Evolutionary conservation across 2,888 invertebrate genomes (phyloP), one percentile per base, ranked within the genome.

Genomic region (Pogonocherus hispidulus): DNA sequence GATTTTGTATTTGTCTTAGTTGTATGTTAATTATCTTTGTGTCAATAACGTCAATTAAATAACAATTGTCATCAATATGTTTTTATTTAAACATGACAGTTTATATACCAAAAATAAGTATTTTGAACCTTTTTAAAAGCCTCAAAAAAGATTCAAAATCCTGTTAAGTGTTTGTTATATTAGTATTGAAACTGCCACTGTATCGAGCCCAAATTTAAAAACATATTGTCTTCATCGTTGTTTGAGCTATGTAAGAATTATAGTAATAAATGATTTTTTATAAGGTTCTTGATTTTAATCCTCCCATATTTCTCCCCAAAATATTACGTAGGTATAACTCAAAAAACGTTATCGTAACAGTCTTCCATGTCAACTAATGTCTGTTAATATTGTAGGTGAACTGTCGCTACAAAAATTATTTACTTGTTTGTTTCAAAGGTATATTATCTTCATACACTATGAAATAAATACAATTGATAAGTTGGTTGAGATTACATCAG

Each of bases 1-100:
- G 20, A 62, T 62, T 69, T 65, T 65, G 23, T 69, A 66, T 37
- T 9, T 59, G 22, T 16, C 19, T 9, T 22, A 18, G 2, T 22
- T 22, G 3, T 37, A 52, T 47, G 59, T 20, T 32, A 41, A 11
- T 67, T 59, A 52, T 47, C 1, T 67, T 44, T 56, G 37, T 66
- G 51, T 44, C 32, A 63, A 63, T 47, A 59, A 32, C 66, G 71
- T 71, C 71, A 68, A 71, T 71, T 71, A 71, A 41, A 32, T 20
- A 23, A 16, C 19, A 35, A 49, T 64, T 46, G 49, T 62, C 37
- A 63, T 62, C 27, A 35, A 69, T 63, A 71, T 56, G 69, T 69
- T 71, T 71, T 71, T 71, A 66, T 56, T 66, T 64, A 68, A 52
- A 66, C 32, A 71, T 71, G 23, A 64, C 71, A 64, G 51, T 69